phyloP scores from a whole-genome alignment of 2,888 invertebrate species.

The Hirtodrosophila cameraria region DNA sequence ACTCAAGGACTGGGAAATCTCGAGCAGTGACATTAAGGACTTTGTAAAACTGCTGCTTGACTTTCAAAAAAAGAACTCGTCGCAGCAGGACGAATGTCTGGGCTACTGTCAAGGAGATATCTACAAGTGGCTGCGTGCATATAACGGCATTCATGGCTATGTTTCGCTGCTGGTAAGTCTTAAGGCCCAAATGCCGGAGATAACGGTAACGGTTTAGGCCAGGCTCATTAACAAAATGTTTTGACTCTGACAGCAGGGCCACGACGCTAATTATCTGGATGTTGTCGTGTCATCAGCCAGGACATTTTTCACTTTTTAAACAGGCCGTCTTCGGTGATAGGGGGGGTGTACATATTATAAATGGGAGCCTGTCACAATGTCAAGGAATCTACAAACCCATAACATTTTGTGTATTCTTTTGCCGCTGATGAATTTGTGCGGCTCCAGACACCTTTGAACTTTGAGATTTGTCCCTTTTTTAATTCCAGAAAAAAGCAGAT shows the following conservation, averaged over 20 bases:
- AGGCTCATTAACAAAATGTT: conserved; percentile 28
- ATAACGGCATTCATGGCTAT: conserved; percentile 92
- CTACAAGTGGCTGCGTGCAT: conserved; percentile 86
- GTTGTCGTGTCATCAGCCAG: conserved; percentile 29
- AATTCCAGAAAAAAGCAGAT: conserved; percentile 9
- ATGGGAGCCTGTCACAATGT: conserved; percentile 37
- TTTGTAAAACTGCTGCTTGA: conserved; percentile 72
- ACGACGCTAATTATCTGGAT: conserved; percentile 37
- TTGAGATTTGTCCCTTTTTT: conserved; percentile 11
- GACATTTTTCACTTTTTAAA: conserved; percentile 40
- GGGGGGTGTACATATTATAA: conserved; percentile 5
- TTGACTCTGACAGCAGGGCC: conserved; percentile 3
- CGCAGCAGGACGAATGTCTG: conserved; percentile 68
- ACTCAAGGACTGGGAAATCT: conserved; percentile 55
- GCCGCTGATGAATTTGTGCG: conserved; percentile 25
- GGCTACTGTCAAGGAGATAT: conserved; percentile 87
- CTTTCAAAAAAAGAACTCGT: conserved; percentile 55
- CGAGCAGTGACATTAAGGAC: conserved; percentile 70
- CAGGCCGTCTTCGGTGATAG: no score
- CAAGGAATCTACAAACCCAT: conserved; percentile 36
- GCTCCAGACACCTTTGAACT: conserved; percentile 30
- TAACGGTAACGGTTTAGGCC: background rate
- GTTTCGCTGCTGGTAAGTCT: conserved; percentile 90
- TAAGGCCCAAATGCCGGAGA: background rate
- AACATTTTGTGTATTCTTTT: conserved; percentile 13